Evolutionary conservation across 2,797 vertebrate species (phyloP).

Genomic region (Lacerta agilis): DNA sequence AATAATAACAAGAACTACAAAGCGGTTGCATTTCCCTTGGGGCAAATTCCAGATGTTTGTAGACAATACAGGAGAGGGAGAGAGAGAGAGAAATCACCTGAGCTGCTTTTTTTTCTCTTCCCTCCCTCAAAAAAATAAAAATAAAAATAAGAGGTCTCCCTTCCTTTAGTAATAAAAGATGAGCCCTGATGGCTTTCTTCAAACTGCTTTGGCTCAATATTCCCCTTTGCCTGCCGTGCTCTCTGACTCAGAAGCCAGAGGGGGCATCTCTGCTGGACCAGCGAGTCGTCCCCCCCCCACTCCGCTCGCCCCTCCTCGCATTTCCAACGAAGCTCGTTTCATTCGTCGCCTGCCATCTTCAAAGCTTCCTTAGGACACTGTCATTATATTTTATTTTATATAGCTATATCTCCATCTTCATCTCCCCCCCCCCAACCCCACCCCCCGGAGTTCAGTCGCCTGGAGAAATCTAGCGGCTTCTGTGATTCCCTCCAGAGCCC

Average conservation of each 20-base stretch:
- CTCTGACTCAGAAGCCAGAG: conserved; percentile 59
- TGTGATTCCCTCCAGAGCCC: not conserved
- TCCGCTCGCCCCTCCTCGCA: conserved; percentile 76
- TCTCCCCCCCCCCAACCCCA: not conserved
- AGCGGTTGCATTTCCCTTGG: conserved; percentile 69
- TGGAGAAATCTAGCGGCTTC: conserved; percentile 60
- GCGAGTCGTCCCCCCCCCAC: conserved; percentile 63
- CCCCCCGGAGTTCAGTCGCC: conserved; percentile 57
- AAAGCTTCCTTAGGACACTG: conserved; percentile 80
- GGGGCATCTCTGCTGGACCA: conserved; percentile 68
- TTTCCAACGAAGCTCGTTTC: conserved; percentile 84
- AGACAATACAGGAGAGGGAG: conserved; percentile 67
- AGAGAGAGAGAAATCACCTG: conserved; percentile 73
- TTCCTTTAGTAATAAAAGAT: conserved; percentile 81
- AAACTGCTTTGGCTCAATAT: conserved; percentile 73
- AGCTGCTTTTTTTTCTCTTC: conserved; percentile 15
- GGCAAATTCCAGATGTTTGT: conserved; percentile 82
- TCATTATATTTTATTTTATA: conserved; percentile 69
- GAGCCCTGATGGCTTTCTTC: conserved; percentile 75
- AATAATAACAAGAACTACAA: conserved; percentile 20
- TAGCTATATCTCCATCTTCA: not conserved
- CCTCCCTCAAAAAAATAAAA: too few species aligned
- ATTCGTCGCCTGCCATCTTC: conserved; percentile 80
- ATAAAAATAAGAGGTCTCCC: not conserved
- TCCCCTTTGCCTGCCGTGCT: conserved; percentile 68